Conservation (phyloP, 2,113 vertebrate genomes). For the Chrysochloris asiatica region DNA sequence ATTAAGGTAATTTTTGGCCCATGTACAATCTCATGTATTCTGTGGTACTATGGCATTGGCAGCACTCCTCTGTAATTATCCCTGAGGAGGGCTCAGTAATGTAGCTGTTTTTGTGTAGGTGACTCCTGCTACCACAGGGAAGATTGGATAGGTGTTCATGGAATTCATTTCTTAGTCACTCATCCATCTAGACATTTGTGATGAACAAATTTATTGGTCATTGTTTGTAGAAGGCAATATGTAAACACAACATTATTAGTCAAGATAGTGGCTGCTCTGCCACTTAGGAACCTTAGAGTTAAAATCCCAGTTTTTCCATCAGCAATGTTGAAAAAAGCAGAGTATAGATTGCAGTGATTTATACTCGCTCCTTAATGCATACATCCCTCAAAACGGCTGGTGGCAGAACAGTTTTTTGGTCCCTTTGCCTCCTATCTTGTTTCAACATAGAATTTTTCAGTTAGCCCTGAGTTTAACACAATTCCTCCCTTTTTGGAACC, state of each 20-base stretch:
- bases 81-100: background rate
- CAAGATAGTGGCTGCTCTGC: background rate
- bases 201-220: background rate
- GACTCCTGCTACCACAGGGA: background rate
- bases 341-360: accelerated
- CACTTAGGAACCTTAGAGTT: no score
- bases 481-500: background rate
- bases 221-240: background rate
- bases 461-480: background rate
- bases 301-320: background rate
- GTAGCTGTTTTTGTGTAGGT: background rate
- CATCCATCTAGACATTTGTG: background rate
- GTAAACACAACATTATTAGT: background rate
- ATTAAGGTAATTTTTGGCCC: background rate
- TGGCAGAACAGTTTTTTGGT: background rate
- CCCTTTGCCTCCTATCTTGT: background rate
- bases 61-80: background rate
- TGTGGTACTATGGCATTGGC: background rate
- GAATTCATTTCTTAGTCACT: background rate
- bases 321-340: background rate
- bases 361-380: background rate
- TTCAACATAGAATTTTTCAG: background rate
- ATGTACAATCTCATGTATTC: background rate
- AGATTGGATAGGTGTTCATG: background rate
- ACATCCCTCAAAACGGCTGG: background rate